Evolutionary conservation across 2,113 vertebrate genomes (phyloP).

Genomic region (Pseudopipra pipra): DNA sequence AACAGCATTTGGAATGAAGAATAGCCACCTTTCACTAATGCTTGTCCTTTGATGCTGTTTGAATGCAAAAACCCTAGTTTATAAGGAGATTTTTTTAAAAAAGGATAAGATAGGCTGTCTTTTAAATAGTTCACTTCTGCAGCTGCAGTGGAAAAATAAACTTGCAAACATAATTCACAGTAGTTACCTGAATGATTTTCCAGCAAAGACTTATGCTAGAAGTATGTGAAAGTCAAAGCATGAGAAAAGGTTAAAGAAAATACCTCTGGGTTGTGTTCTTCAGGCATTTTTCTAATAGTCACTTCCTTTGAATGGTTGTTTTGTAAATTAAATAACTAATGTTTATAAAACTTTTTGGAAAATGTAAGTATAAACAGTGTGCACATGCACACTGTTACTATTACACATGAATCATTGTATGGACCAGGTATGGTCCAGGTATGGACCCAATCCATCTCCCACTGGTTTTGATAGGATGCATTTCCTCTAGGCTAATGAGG

Average conservation of each 20-base stretch:
- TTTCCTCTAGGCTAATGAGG: background rate
- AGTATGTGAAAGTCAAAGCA: background rate
- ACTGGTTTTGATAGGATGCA: background rate
- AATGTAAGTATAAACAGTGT: background rate
- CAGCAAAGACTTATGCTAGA: background rate
- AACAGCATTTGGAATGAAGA: background rate
- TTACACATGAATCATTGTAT: background rate
- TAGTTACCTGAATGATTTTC: constrained; percentile 9
- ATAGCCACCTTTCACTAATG: background rate
- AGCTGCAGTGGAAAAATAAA: background rate
- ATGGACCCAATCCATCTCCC: background rate
- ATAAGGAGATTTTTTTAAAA: background rate
- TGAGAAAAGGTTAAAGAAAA: background rate
- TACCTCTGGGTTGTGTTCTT: background rate
- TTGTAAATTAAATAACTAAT: background rate
- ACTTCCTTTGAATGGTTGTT: background rate
- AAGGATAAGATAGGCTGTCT: background rate
- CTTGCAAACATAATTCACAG: background rate
- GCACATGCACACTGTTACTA: background rate
- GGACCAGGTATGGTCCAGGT: too few species aligned
- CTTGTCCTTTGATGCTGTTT: background rate
- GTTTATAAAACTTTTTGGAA: background rate
- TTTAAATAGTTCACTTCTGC: background rate
- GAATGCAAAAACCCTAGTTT: background rate
- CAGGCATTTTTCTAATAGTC: background rate